Evolutionary conservation across 2,888 invertebrate genomes (phyloP).

Genomic region (Nomada fabriciana): DNA sequence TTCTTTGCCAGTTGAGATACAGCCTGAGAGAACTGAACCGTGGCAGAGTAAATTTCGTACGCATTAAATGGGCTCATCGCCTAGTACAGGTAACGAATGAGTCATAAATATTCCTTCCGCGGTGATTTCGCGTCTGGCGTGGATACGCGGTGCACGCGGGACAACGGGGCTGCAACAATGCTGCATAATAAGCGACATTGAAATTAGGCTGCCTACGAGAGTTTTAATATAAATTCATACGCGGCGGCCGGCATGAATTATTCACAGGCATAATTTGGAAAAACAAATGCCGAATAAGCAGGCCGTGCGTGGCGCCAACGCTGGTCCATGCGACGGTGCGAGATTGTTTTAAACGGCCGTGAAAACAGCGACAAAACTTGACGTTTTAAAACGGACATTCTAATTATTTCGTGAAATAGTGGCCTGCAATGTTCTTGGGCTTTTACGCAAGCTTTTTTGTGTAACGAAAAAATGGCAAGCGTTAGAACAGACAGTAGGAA

Average conservation of each 20-base stretch:
- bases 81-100: not conserved
- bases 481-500: conserved; percentile 48
- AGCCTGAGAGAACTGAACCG: not conserved
- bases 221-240: conserved; percentile 79
- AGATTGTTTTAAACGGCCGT: conserved; percentile 31
- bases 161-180: conserved; percentile 37
- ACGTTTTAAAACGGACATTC: not conserved
- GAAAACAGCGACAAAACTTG: conserved; percentile 1
- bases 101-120: conserved; percentile 50
- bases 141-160: conserved; percentile 1
- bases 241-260: conserved; percentile 70
- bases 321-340: not conserved
- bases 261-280: conserved; percentile 73
- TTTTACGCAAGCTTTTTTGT: conserved; percentile 26
- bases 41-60: conserved; percentile 11
- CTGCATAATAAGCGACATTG: conserved; percentile 64
- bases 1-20: not conserved
- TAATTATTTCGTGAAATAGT: conserved; percentile 4
- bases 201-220: conserved; percentile 62
- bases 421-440: not conserved
- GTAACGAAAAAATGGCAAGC: conserved; percentile 70
- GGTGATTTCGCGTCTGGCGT: conserved; percentile 35
- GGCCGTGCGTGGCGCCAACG: conserved; percentile 4
- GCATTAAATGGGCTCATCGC: conserved; percentile 37
- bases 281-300: conserved; percentile 70